A percentile compares a stretch with the other conserved stretches of the same genome.
phyloP scores from a whole-genome alignment of 2,888 invertebrate genomes.

The Rhagonycha lutea region DNA sequence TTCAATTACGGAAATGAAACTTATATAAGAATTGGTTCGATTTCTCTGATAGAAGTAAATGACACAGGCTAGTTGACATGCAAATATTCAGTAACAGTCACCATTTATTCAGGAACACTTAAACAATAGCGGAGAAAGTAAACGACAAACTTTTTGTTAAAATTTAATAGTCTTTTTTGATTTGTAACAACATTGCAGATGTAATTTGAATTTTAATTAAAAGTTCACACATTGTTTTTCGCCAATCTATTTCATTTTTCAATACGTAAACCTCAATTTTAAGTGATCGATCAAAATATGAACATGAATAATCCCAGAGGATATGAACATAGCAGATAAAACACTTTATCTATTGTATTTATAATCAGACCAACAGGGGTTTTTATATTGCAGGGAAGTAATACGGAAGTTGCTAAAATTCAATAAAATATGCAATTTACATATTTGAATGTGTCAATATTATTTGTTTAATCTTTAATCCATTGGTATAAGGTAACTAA shows the following conservation, averaged over 20 bases:
- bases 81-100: slow-evolving; percentile 22
- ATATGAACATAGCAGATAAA: not conserved
- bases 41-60: slow-evolving; percentile 19
- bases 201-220: slow-evolving; percentile 2
- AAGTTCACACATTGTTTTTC: not conserved
- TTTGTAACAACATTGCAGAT: slow-evolving; percentile 7
- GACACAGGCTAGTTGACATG: slow-evolving; percentile 17
- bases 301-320: not conserved
- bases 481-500: too few relatives aligned
- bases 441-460: too few relatives aligned
- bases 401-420: too few relatives aligned
- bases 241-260: not conserved
- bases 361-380: not conserved
- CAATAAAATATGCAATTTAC: too few relatives aligned
- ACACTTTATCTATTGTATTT: not conserved
- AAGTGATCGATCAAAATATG: not conserved
- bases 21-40: slow-evolving; percentile 20
- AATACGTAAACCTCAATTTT: not conserved
- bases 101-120: slow-evolving; percentile 11
- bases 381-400: not conserved
- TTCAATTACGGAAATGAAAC: slow-evolving; percentile 1
- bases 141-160: slow-evolving; percentile 5
- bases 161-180: slow-evolving; percentile 8
- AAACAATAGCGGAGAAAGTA: slow-evolving; percentile 24
- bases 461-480: too few relatives aligned